phyloP scores from a whole-genome alignment of 2,888 invertebrate species.

The Euzophera pinguis region DNA sequence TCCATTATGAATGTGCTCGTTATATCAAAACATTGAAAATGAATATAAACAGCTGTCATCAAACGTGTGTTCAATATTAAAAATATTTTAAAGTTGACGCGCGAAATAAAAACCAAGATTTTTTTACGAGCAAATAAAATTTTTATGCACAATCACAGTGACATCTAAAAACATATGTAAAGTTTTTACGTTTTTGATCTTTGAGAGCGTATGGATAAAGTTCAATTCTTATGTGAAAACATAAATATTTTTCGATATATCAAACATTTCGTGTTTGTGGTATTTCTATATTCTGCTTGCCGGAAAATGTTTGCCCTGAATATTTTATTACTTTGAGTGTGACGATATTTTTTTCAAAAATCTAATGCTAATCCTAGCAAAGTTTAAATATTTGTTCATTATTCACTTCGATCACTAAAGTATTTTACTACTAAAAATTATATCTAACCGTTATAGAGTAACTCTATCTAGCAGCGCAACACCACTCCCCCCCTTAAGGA shows the following conservation, averaged over 20 bases:
- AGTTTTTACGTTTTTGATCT: background rate
- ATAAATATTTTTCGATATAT: background rate
- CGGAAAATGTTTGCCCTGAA: constrained; percentile 8
- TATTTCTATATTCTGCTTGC: background rate
- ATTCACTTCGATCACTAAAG: no score
- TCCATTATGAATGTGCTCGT: constrained; percentile 15
- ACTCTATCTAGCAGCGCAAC: no score
- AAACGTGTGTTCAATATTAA: constrained; percentile 26
- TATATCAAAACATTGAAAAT: constrained; percentile 11
- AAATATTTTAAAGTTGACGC: constrained; percentile 28
- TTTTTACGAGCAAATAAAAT: constrained; percentile 50
- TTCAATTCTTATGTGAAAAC: background rate
- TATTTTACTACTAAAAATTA: no score
- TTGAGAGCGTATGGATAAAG: background rate
- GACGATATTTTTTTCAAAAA: background rate
- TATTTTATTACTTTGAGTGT: constrained; percentile 6
- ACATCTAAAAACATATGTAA: background rate
- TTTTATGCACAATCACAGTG: constrained; percentile 28
- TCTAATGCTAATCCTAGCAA: background rate
- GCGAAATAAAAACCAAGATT: constrained; percentile 39
- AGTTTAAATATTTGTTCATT: no score
- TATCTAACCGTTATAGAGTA: no score
- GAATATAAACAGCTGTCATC: background rate
- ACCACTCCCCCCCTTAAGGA: no score
- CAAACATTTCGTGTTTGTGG: constrained; percentile 3